Percentiles rank a stretch among this genome's conserved stretches.
phyloP scores from a whole-genome alignment of 1,140 invertebrate genomes.

The Leptopilina boulardi region DNA sequence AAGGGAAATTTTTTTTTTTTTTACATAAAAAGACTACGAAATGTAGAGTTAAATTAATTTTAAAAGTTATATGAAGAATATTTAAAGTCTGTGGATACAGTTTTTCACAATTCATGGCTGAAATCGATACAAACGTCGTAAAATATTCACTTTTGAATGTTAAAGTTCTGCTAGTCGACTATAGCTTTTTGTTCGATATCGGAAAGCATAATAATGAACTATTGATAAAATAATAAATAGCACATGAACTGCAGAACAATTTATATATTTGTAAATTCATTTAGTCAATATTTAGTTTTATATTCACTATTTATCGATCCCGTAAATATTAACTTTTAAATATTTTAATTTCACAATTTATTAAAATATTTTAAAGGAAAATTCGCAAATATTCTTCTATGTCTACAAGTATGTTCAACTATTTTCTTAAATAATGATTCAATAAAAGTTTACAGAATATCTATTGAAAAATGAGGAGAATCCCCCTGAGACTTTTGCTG shows the following conservation, averaged over 20 bases:
- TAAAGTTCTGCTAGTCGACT: conserved; percentile 39
- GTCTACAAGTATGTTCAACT: background rate
- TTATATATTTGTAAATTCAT: too few relatives aligned
- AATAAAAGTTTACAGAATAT: conserved; percentile 13
- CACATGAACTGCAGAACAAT: too few relatives aligned
- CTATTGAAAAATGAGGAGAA: background rate
- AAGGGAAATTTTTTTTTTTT: too few relatives aligned
- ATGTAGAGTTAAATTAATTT: background rate
- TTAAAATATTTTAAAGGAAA: too few relatives aligned
- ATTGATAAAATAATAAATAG: too few relatives aligned
- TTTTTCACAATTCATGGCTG: conserved; percentile 40
- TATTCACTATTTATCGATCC: too few relatives aligned
- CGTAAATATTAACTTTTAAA: too few relatives aligned
- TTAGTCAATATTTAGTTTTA: too few relatives aligned
- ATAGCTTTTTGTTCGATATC: conserved; percentile 5
- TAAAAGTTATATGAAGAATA: background rate
- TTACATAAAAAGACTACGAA: too few relatives aligned
- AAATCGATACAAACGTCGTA: conserved; percentile 49
- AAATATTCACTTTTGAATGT: conserved; percentile 54
- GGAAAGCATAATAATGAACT: background rate
- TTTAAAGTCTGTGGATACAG: conserved; percentile 32
- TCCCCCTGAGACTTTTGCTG: background rate
- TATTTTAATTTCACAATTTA: too few relatives aligned
- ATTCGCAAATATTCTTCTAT: too few relatives aligned
- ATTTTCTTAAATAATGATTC: conserved; percentile 23